Evolutionary conservation across 2,888 invertebrate genomes (phyloP).

Genomic region (Ectemnius continuus): DNA sequence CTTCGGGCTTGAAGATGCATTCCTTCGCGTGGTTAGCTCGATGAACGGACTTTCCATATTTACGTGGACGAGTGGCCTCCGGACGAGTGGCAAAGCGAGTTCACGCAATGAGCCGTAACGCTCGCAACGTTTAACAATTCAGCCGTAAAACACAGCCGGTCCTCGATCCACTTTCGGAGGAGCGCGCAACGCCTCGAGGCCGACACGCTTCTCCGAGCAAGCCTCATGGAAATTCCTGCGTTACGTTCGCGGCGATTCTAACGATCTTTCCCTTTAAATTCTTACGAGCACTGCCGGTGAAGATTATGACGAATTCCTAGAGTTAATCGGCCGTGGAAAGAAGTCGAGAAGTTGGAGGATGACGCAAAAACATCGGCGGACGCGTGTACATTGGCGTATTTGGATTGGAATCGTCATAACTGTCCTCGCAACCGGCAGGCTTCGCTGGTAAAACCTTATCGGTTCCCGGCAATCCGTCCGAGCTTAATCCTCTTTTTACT

Average conservation of each 20-base stretch:
- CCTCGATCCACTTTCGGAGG: background rate
- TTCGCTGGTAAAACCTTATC: conserved; percentile 5
- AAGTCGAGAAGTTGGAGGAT: no score
- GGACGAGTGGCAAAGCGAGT: background rate
- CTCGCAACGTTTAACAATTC: background rate
- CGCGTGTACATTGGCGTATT: background rate
- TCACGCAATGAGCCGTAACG: background rate
- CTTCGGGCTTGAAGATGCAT: no score
- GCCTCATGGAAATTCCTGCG: background rate
- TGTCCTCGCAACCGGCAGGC: background rate
- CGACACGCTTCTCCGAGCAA: background rate
- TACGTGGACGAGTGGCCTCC: background rate
- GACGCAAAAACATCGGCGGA: background rate
- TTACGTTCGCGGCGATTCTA: background rate
- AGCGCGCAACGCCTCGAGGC: background rate
- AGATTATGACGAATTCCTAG: background rate
- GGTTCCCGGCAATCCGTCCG: background rate
- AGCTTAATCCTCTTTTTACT: background rate
- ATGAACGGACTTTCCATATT: background rate
- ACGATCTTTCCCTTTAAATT: background rate
- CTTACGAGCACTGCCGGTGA: background rate
- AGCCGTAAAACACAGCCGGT: background rate
- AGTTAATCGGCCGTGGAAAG: no score
- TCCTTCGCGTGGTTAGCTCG: background rate
- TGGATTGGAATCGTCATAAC: background rate